phyloP scores from a whole-genome alignment of 2,113 vertebrate species.

The Junco hyemalis region DNA sequence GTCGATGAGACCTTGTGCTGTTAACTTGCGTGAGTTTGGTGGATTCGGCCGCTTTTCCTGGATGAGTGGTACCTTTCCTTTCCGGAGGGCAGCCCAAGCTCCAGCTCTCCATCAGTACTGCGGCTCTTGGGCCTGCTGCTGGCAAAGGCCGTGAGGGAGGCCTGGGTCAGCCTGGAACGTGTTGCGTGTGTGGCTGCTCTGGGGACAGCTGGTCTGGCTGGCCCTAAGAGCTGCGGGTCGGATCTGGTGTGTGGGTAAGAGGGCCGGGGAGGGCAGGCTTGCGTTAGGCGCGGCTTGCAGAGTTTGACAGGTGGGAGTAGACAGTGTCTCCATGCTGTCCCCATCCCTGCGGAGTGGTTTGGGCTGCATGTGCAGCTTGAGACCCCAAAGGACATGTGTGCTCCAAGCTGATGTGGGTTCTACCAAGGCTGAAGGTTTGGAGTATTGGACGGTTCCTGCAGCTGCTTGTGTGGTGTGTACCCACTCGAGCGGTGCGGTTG shows the following conservation, averaged over 20 bases:
- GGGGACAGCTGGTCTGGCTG: neutral
- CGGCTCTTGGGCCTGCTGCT: neutral
- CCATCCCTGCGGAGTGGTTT: neutral
- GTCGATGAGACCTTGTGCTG: neutral
- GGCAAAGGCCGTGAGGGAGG: neutral
- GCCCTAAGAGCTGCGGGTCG: fast-evolving
- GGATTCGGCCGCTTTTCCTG: neutral
- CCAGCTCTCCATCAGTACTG: neutral
- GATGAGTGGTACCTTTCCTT: neutral
- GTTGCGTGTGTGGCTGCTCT: neutral
- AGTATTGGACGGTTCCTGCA: neutral
- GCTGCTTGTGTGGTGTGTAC: fast-evolving
- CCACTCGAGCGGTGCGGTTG: neutral
- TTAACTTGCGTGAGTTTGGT: neutral
- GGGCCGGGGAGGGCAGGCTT: neutral
- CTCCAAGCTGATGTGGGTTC: neutral
- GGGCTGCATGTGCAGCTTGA: neutral
- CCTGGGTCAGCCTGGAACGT: neutral
- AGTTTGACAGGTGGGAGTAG: neutral
- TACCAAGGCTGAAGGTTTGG: neutral
- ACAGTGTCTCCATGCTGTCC: neutral
- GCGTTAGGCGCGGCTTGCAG: neutral
- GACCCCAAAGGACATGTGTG: neutral
- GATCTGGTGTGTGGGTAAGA: no score
- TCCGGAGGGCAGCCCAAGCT: neutral